phyloP scores from a whole-genome alignment of 2,888 invertebrate species.

The Timandra comae region DNA sequence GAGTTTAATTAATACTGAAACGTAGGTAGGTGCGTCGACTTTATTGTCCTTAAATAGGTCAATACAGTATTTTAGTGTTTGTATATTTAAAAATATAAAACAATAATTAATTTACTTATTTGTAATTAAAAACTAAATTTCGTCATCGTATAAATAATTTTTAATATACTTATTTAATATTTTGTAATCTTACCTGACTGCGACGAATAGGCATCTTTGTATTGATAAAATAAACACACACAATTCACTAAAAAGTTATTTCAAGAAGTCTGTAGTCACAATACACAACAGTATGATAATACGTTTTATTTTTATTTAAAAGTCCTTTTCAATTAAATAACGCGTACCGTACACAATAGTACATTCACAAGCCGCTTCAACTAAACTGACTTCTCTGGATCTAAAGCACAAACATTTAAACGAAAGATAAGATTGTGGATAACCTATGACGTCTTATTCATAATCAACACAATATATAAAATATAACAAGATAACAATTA shows the following conservation, averaged over 20 bases:
- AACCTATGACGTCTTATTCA: constrained; percentile 66
- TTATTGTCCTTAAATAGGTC: too few species aligned
- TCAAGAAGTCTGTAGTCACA: too few species aligned
- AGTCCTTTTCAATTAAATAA: constrained; percentile 9
- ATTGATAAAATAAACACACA: constrained; percentile 25
- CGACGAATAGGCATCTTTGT: constrained; percentile 68
- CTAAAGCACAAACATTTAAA: constrained; percentile 72
- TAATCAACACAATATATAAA: constrained; percentile 65
- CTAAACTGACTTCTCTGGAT: constrained; percentile 67
- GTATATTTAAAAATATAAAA: too few species aligned
- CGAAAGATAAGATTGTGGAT: constrained; percentile 64
- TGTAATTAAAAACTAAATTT: too few species aligned
- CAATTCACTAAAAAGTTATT: constrained; percentile 24
- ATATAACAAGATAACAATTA: constrained; percentile 51
- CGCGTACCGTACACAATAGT: constrained; percentile 26
- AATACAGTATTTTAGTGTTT: too few species aligned
- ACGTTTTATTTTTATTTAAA: neutral
- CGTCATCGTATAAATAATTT: too few species aligned
- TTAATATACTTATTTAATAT: too few species aligned
- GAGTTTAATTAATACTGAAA: too few species aligned
- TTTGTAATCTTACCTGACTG: constrained; percentile 68
- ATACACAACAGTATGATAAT: constrained; percentile 9
- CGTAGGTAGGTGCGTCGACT: too few species aligned
- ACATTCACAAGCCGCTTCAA: constrained; percentile 51
- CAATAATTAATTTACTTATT: too few species aligned